Evolutionary conservation across 1,140 invertebrate species (phyloP).

Genomic region (Drosophila pandora): DNA sequence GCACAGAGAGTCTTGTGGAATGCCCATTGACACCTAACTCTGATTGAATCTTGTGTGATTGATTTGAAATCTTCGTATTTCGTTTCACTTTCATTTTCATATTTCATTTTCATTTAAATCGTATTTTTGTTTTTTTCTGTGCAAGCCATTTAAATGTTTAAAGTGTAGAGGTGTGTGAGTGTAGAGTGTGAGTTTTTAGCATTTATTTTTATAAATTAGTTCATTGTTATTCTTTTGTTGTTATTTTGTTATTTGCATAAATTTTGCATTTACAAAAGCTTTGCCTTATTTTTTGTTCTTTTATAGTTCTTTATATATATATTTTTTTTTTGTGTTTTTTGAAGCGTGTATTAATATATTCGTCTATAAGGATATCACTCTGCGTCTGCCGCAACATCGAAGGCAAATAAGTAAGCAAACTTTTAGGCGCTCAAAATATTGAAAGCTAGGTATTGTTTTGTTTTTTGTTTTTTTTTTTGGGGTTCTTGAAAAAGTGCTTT

Average conservation of each 20-base stretch:
- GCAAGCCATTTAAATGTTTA: constrained; percentile 68
- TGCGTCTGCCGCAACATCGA: constrained; percentile 63
- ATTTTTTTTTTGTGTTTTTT: constrained; percentile 41
- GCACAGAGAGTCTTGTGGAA: constrained; percentile 74
- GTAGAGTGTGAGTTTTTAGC: constrained; percentile 28
- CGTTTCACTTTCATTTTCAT: constrained; percentile 17
- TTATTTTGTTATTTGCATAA: constrained; percentile 49
- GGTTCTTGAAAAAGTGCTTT: constrained; percentile 25
- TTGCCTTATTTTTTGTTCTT: constrained; percentile 33
- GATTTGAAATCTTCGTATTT: constrained; percentile 33
- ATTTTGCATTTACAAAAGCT: constrained; percentile 76
- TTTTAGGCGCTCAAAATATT: constrained; percentile 61
- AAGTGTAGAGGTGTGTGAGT: constrained; percentile 40
- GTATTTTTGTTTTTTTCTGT: constrained; percentile 48
- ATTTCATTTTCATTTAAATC: constrained; percentile 32
- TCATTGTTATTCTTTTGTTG: constrained; percentile 48
- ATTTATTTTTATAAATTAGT: constrained; percentile 53
- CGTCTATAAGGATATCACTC: constrained; percentile 79
- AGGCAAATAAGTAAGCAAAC: constrained; percentile 73
- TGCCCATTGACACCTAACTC: constrained; percentile 82
- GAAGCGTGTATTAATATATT: constrained; percentile 83
- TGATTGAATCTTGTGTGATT: constrained; percentile 77
- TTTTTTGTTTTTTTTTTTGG: constrained; percentile 6
- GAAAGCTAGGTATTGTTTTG: constrained; percentile 21
- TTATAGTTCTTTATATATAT: constrained; percentile 18